Conservation (phyloP, 2,113 vertebrate genomes). For the Grammomys dolichurus region DNA sequence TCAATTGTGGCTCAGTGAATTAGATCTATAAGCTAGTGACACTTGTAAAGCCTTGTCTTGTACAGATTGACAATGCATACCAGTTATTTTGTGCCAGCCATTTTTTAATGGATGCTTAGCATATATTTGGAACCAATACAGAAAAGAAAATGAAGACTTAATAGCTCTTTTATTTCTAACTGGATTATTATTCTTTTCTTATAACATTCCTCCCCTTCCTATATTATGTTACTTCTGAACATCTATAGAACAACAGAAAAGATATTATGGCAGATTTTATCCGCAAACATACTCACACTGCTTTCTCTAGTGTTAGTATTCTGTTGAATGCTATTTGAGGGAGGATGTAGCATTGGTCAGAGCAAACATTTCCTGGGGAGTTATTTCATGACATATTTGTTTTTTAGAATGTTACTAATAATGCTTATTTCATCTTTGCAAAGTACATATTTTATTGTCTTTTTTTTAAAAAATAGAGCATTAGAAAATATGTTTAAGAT, state of each 20-base stretch:
- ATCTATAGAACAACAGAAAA: background rate
- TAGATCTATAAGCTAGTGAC: background rate
- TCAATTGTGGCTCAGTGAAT: background rate
- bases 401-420: background rate
- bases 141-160: slow-evolving; percentile 39
- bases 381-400: background rate
- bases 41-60: background rate
- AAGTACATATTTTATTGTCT: background rate
- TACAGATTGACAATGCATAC: background rate
- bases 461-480: background rate
- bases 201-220: background rate
- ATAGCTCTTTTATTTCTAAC: background rate
- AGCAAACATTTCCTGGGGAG: background rate
- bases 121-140: background rate
- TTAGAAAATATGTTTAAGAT: background rate
- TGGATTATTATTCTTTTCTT: background rate
- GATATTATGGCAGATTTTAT: background rate
- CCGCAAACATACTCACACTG: background rate
- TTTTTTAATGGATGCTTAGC: background rate
- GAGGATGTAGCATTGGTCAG: background rate
- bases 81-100: background rate
- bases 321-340: background rate
- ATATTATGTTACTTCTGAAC: background rate
- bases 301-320: background rate
- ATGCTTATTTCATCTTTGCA: background rate